Percentiles rank a stretch among this genome's conserved stretches.
Conservation (phyloP, 1,140 invertebrate species). For the Battus philenor region DNA sequence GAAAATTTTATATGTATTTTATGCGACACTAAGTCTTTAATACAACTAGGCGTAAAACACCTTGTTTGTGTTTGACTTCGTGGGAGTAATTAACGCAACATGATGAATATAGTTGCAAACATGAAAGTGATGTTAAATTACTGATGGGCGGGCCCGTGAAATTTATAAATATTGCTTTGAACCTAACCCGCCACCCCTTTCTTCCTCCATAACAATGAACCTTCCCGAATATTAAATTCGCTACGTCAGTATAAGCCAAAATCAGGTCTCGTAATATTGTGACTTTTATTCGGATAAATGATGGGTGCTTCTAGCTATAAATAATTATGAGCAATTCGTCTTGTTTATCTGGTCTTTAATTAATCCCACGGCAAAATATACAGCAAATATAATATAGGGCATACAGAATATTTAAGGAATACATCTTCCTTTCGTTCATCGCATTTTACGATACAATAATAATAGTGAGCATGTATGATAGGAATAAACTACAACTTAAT, state of each 20-base stretch:
- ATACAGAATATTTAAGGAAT: too few species aligned
- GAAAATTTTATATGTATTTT: too few species aligned
- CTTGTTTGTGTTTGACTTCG: too few species aligned
- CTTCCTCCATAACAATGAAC: conserved; percentile 27
- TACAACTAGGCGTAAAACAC: too few species aligned
- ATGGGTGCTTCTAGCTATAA: not conserved
- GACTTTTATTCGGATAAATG: conserved; percentile 33
- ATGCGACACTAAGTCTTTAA: too few species aligned
- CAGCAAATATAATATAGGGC: too few species aligned
- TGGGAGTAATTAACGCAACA: too few species aligned
- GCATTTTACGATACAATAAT: not conserved
- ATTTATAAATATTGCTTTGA: conserved; percentile 12
- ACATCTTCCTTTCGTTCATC: too few species aligned
- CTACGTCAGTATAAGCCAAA: conserved; percentile 33
- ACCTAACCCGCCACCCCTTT: conserved; percentile 5
- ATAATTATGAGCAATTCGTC: too few species aligned
- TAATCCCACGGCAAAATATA: too few species aligned
- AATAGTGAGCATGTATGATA: not conserved
- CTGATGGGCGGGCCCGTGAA: conserved; percentile 7
- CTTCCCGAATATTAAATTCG: conserved; percentile 47
- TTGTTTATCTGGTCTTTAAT: too few species aligned
- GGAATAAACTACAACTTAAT: not conserved
- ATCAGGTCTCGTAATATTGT: conserved; percentile 36
- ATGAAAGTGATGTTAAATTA: too few species aligned
- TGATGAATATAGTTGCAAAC: not conserved